phyloP scores from a whole-genome alignment of 2,797 vertebrate genomes.

The Sternotherus odoratus region DNA sequence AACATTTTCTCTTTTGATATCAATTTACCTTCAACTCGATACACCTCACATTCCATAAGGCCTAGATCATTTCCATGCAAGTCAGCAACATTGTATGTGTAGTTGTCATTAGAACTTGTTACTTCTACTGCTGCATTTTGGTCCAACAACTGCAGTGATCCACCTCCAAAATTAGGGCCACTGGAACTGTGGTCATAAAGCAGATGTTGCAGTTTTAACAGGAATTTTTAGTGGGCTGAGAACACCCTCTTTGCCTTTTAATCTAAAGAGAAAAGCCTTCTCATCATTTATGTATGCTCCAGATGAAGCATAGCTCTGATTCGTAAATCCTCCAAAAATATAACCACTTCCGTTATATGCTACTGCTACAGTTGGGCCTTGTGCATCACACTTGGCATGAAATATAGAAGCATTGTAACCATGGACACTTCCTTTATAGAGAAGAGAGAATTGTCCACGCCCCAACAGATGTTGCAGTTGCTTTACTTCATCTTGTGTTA shows the following conservation, averaged over 20 bases:
- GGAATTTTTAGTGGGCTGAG: not conserved
- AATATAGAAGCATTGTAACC: not conserved
- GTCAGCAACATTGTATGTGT: not conserved
- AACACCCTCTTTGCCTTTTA: not conserved
- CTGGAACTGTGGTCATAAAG: not conserved
- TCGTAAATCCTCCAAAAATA: slow-evolving; percentile 50
- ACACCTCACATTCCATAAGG: not conserved
- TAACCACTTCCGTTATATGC: slow-evolving; percentile 10
- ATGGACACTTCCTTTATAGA: slow-evolving; percentile 23
- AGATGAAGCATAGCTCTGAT: slow-evolving; percentile 18
- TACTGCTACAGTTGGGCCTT: slow-evolving; percentile 31
- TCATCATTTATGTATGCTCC: slow-evolving; percentile 14
- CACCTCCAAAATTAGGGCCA: slow-evolving; percentile 40
- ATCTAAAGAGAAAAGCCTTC: slow-evolving; percentile 41
- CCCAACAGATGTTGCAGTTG: slow-evolving; percentile 12
- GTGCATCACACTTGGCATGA: slow-evolving; percentile 7
- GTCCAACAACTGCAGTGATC: not conserved
- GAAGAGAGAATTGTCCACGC: not conserved
- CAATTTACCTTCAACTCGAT: slow-evolving; percentile 39
- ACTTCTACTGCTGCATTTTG: not conserved
- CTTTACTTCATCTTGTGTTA: not conserved
- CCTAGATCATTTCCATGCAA: slow-evolving; percentile 3
- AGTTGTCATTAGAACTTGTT: not conserved
- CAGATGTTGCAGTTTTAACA: not conserved
- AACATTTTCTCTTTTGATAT: not conserved